Base-by-base conservation (phyloP, 2,888 invertebrate genomes). In the Scaptomyza cyrtandrae region DNA sequence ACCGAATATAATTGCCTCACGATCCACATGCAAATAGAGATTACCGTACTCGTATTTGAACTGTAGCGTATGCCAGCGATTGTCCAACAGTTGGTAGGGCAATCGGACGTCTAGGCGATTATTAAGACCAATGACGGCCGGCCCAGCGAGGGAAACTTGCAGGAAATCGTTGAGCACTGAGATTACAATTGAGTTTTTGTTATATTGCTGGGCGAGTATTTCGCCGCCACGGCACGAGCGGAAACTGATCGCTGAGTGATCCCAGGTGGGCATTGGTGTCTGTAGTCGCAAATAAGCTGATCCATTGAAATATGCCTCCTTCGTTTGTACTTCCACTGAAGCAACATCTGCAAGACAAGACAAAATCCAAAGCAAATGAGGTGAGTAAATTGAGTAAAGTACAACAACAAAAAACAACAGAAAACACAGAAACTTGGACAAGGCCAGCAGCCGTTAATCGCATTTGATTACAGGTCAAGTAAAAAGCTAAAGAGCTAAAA, bases 231-330 rank as follows among this genome's bases (percentile, higher is more conserved):
- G 94, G 92, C 97, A 97, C 6, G 96, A 96, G 82, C 96, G 93
- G 92, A 96, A 97, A 92, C 96, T 96, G 81, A 97, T 94, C 29
- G 97, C 97, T 71, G 96, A 96, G 88, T 96, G 96, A 90, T 95
- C 94, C 91, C 95, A 95, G 84, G 97, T 94, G 64, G 96, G 95
- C 90, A 97, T 94, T 61, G 96, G 95, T 68, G 95, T 94, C 75
- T 94, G 92, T 77, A 97, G 93, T 89, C 95, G 94, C 77, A 97
- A 93, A 91, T 95, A 96, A 19, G 96, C 94, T 85, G 95, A 95
- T 80, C 96, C 96, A 93, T 97, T 96, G 93, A 97, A 96, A 92
- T 96, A 97, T 48, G 96, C 97, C 92, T 97, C 97, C 60, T 96
- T 94, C 60, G 95, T 84, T 35, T 72, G 78, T 45, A 86, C 72